Conservation (phyloP, 92 coral and sea anemone species). For the Zoanthus sansibaricus region DNA sequence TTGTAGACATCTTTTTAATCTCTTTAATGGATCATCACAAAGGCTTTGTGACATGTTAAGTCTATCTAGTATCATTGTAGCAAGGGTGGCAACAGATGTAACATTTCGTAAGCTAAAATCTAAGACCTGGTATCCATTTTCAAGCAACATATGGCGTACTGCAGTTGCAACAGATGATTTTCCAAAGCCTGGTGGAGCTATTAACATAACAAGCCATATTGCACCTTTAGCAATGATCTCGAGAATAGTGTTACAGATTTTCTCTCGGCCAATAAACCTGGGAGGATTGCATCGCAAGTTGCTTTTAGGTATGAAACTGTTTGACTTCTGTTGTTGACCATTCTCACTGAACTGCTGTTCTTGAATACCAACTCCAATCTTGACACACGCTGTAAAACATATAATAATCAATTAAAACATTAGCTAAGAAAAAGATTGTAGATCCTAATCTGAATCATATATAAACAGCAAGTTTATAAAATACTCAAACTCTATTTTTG, state of each 20-base stretch:
- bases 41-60: conserved; percentile 11
- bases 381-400: too few species aligned
- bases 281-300: conserved; percentile 37
- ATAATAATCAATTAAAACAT: too few species aligned
- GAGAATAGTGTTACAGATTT: conserved; percentile 37
- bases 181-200: conserved; percentile 80
- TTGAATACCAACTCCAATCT: not conserved
- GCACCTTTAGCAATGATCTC: not conserved
- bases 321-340: not conserved
- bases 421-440: too few species aligned
- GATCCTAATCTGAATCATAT: too few species aligned
- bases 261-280: conserved; percentile 73
- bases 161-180: conserved; percentile 62
- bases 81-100: conserved; percentile 40
- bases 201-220: conserved; percentile 42
- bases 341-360: not conserved
- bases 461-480: too few species aligned
- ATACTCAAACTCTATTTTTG: too few species aligned
- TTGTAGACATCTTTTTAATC: conserved; percentile 34
- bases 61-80: conserved; percentile 51
- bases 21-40: conserved; percentile 48
- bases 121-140: conserved; percentile 49
- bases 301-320: not conserved
- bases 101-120: conserved; percentile 47
- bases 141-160: conserved; percentile 59